These are phyloP conservation scores for Puma concolor DNA, from an alignment of 2,113 vertebrate species.

Conservation along the genomic window DNA sequence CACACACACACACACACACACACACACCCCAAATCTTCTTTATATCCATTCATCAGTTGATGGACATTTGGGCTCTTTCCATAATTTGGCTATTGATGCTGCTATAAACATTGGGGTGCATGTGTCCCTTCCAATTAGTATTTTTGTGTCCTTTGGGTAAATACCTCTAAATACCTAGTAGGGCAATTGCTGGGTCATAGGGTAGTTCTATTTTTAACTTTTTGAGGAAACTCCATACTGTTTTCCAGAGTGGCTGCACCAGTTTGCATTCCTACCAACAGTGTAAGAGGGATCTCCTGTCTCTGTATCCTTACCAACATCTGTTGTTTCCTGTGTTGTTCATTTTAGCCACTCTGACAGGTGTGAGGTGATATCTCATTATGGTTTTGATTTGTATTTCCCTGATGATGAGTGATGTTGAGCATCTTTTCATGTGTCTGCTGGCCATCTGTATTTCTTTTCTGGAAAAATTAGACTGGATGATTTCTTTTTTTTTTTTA, in stretches of 20 bases:
- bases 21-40: not conserved
- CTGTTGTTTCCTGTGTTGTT: not conserved
- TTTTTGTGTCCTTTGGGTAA: not conserved
- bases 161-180: not conserved
- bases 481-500: no score
- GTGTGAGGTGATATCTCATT: not conserved
- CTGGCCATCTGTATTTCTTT: not conserved
- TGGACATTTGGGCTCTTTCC: not conserved
- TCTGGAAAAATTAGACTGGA: not conserved
- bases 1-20: no score
- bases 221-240: not conserved
- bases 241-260: not conserved
- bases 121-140: not conserved
- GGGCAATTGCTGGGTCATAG: not conserved
- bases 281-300: not conserved
- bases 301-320: not conserved
- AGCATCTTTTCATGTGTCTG: not conserved
- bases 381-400: not conserved
- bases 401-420: not conserved
- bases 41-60: not conserved
- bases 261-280: not conserved
- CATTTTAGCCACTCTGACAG: not conserved
- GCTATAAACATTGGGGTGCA: not conserved
- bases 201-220: not conserved
- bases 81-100: not conserved